These are phyloP conservation scores for Piezodorus guildinii DNA, from an alignment of 1,140 invertebrate species.

Conservation along the genomic window DNA sequence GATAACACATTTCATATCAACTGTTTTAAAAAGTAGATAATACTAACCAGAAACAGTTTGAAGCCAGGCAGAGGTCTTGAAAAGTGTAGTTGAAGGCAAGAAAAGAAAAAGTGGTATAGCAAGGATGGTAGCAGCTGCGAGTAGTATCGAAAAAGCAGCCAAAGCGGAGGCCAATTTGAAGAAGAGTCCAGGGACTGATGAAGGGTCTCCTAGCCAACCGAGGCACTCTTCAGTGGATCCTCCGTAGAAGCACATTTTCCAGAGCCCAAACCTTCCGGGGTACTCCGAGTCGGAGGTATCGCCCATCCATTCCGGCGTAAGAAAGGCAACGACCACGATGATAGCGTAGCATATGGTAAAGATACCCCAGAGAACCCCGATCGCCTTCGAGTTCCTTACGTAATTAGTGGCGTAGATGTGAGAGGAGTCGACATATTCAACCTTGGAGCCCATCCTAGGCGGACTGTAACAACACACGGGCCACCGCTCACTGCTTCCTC, in stretches of 20 bases:
- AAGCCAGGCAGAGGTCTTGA: slow-evolving; percentile 85
- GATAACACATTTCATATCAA: too few species aligned
- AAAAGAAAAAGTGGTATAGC: slow-evolving; percentile 89
- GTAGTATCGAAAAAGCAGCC: slow-evolving; percentile 70
- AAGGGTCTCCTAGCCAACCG: slow-evolving; percentile 72
- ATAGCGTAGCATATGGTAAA: slow-evolving; percentile 95
- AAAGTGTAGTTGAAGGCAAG: slow-evolving; percentile 84
- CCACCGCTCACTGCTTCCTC: too few species aligned
- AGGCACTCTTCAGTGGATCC: slow-evolving; percentile 54
- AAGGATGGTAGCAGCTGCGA: slow-evolving; percentile 74
- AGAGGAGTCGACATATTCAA: slow-evolving; percentile 78
- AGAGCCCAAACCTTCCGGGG: slow-evolving; percentile 84
- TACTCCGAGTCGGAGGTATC: slow-evolving; percentile 59
- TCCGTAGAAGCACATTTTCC: slow-evolving; percentile 61
- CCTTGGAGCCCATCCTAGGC: slow-evolving; percentile 65
- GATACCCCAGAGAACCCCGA: slow-evolving; percentile 92
- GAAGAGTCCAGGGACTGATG: slow-evolving; percentile 64
- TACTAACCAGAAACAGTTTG: slow-evolving; percentile 80
- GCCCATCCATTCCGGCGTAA: slow-evolving; percentile 90
- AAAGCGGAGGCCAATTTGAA: slow-evolving; percentile 75
- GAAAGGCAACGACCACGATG: slow-evolving; percentile 85
- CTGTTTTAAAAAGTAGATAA: too few species aligned
- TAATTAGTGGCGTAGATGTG: slow-evolving; percentile 87
- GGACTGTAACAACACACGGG: too few species aligned
- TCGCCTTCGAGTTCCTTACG: slow-evolving; percentile 88